Percentiles rank a stretch among this genome's conserved stretches.
Conservation (phyloP, 2,888 invertebrate species). For the Gisinianus flammeolus region DNA sequence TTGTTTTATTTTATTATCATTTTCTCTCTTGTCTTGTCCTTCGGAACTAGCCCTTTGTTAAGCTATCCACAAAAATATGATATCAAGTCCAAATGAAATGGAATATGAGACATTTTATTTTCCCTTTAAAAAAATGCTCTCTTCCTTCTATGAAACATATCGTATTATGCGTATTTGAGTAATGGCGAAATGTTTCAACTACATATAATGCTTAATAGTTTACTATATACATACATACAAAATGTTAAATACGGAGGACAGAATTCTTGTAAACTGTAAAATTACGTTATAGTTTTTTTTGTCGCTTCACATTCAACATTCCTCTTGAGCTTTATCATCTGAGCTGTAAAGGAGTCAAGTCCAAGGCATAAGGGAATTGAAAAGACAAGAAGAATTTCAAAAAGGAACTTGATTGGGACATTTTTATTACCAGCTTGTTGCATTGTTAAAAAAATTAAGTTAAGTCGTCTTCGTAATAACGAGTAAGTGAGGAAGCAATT, state of each 20-base stretch:
- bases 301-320: background rate
- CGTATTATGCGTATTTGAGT: too few species aligned
- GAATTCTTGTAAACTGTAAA: background rate
- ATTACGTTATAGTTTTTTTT: background rate
- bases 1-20: constrained; percentile 27
- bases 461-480: background rate
- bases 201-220: too few species aligned
- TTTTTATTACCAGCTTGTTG: constrained; percentile 25
- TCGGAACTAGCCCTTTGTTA: constrained; percentile 14
- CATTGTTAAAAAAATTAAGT: background rate
- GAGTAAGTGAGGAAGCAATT: background rate
- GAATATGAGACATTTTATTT: background rate
- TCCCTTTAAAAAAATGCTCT: background rate
- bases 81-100: too few species aligned
- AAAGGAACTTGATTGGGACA: constrained; percentile 17
- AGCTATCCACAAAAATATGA: constrained; percentile 3
- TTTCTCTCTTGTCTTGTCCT: constrained; percentile 15
- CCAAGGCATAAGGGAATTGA: too few species aligned
- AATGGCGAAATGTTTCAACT: too few species aligned
- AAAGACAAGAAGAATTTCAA: background rate
- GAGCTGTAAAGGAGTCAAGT: too few species aligned
- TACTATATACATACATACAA: too few species aligned
- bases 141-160: background rate
- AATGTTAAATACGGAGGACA: too few species aligned
- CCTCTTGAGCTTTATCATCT: background rate